Evolutionary conservation across 2,888 invertebrate genomes (phyloP).

Genomic region (Heliconius hortense): DNA sequence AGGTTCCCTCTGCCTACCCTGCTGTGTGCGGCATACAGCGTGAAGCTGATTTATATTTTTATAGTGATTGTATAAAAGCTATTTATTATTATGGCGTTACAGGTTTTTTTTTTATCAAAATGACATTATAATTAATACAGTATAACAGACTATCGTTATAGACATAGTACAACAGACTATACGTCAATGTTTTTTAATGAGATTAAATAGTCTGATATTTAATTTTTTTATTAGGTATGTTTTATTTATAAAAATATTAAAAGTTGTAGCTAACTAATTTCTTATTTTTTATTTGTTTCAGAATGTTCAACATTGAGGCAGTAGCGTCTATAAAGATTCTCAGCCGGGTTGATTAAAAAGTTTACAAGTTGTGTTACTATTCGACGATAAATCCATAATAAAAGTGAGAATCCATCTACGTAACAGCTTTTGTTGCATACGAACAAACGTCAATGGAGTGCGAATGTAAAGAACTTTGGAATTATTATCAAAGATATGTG

Average conservation of each 20-base stretch:
- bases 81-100: background rate
- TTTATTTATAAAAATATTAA: background rate
- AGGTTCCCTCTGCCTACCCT: too few relatives aligned
- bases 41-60: too few relatives aligned
- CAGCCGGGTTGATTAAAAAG: background rate
- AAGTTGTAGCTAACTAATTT: background rate
- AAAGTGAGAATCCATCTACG: background rate
- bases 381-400: background rate
- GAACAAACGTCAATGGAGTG: background rate
- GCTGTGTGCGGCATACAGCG: too few relatives aligned
- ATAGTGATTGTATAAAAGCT: background rate
- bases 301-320: background rate
- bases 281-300: slow-evolving; percentile 8
- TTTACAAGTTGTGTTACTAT: slow-evolving; percentile 8
- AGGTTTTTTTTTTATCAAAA: background rate
- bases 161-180: background rate
- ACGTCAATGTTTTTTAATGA: background rate
- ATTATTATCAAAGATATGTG: slow-evolving; percentile 49
- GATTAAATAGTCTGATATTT: background rate
- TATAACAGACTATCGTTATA: background rate
- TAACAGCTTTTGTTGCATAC: background rate
- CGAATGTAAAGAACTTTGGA: slow-evolving; percentile 48
- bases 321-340: slow-evolving; percentile 1
- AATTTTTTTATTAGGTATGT: background rate
- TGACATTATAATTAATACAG: background rate